These are phyloP conservation scores for Patella vulgata DNA, from an alignment of 1,140 invertebrate species.

Conservation along the genomic window DNA sequence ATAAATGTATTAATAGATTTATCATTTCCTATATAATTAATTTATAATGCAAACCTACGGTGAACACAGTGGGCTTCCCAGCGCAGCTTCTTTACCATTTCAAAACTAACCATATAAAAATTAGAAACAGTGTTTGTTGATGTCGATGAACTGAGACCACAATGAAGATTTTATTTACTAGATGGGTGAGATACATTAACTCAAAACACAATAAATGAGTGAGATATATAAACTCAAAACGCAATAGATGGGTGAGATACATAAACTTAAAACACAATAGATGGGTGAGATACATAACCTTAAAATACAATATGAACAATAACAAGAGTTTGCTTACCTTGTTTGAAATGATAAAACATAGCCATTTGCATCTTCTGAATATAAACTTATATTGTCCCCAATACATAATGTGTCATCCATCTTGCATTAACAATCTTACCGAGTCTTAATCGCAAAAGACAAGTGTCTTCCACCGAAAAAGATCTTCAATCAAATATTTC, in stretches of 20 bases:
- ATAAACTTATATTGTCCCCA: constrained; percentile 45
- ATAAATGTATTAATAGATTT: too few relatives aligned
- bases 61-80: too few relatives aligned
- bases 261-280: background rate
- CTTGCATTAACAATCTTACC: too few relatives aligned
- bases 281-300: background rate
- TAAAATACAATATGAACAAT: background rate
- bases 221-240: background rate
- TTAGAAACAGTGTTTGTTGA: too few relatives aligned
- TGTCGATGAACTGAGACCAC: too few relatives aligned
- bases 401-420: constrained; percentile 47
- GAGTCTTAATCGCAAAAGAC: too few relatives aligned
- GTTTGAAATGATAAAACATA: constrained; percentile 45
- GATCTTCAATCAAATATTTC: too few relatives aligned
- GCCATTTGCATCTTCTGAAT: constrained; percentile 43
- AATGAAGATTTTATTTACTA: background rate
- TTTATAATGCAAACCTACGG: too few relatives aligned
- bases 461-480: too few relatives aligned
- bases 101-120: too few relatives aligned
- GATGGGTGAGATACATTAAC: background rate
- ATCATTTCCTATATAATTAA: too few relatives aligned
- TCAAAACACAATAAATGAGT: background rate
- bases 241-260: background rate
- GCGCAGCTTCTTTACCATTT: too few relatives aligned
- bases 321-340: constrained; percentile 30